These are phyloP conservation scores for Magallana gigas DNA, from an alignment of 1,140 invertebrate genomes.

Conservation along the genomic window DNA sequence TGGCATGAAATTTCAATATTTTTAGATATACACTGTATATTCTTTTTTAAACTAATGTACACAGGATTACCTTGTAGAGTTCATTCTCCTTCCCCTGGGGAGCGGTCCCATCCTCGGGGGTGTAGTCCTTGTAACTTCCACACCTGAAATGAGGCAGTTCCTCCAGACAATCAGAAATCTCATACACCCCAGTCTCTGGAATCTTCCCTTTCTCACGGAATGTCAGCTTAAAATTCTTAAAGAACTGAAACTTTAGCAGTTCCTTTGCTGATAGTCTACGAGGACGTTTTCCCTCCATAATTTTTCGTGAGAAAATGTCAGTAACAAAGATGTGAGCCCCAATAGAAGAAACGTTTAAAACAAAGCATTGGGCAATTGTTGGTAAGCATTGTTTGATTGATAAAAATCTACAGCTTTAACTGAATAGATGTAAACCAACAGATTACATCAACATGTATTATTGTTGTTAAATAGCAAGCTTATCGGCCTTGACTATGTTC, in stretches of 20 bases:
- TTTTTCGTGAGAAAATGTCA: constrained; percentile 30
- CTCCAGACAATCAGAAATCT: constrained; percentile 31
- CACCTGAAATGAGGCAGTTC: constrained; percentile 52
- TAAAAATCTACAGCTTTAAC: background rate
- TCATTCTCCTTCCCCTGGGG: constrained; percentile 53
- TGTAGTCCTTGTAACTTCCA: constrained; percentile 53
- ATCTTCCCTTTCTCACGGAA: constrained; percentile 19
- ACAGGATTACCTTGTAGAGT: constrained; percentile 52
- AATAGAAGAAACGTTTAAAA: constrained; percentile 4
- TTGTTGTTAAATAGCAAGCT: constrained; percentile 25
- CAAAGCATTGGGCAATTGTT: background rate
- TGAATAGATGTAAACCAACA: constrained; percentile 10
- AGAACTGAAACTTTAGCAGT: background rate
- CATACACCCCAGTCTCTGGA: background rate
- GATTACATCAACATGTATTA: background rate
- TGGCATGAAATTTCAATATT: no score
- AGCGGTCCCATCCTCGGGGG: constrained; percentile 36
- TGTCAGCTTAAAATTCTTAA: constrained; percentile 24
- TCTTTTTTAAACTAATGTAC: background rate
- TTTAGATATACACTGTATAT: no score
- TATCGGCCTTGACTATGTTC: background rate
- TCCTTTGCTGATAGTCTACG: background rate
- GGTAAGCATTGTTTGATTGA: background rate
- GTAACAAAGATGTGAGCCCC: background rate
- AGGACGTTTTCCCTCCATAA: background rate